Evolutionary conservation across 2,113 vertebrate species (phyloP), one percentile per base, ranked within the genome.

Genomic region (Cyprinodon tularosa): DNA sequence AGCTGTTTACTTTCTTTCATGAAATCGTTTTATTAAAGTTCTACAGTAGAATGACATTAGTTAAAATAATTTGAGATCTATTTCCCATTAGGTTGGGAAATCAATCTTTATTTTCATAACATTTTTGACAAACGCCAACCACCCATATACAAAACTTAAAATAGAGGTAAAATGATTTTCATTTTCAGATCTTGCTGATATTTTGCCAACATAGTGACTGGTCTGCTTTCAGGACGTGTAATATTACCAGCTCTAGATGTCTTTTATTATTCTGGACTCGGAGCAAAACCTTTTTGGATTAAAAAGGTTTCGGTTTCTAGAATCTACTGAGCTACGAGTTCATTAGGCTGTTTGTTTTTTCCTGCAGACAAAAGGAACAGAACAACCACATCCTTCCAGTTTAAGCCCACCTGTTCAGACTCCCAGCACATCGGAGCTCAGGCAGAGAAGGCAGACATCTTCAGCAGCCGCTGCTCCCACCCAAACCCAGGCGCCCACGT

Each of bases 401-500:
- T 66, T 57, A 7, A 72, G 68, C 22, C 63, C 45, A 22, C 44
- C 68, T 7, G 69, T 17, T 22, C 66, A 63, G 44, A 47, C 36
- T n/a, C 36, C 37, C 12, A 42, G 17, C 65, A 45, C 82, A 4
- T 71, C 88, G 1, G 85, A 86, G 61, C 87, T 93, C 82, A 91
- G 93, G 72, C 93, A 93, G 84, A 90, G 93, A 61, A 87, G 89
- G 63, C 79, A 44, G 2, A 37, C 57, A 0, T 68, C 84, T 22
- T 4, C 87, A 45, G 3, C 64, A 45, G 14, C 62, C 37, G 50
- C 78, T n/a, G 4, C 71, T 59, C 59, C 79, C 20, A 48, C 38
- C 15, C 74, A 63, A 61, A 36, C 73, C 15, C 77, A 67, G 0
- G n/a, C 12, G 17, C 69, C 78, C 0, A 10, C 12, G 11, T 17